Evolutionary conservation across 2,113 vertebrate species (phyloP).

Genomic region (Myiagra hebetior): DNA sequence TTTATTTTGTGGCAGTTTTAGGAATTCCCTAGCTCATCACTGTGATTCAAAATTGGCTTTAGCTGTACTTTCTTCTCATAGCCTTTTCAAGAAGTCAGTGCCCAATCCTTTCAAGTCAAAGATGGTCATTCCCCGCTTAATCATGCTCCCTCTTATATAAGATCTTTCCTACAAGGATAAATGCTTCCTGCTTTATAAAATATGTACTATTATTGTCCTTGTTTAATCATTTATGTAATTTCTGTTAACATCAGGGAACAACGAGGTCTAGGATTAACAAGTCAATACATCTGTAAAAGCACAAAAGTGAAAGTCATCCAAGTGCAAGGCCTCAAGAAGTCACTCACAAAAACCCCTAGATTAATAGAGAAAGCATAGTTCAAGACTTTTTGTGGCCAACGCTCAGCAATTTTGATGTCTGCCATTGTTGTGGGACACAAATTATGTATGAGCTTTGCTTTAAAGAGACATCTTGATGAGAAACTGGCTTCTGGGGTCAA

Average conservation of each 20-base stretch:
- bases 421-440: not conserved
- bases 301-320: not conserved
- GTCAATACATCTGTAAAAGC: not conserved
- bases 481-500: not conserved
- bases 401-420: not conserved
- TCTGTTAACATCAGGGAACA: not conserved
- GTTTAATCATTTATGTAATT: not conserved
- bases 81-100: not conserved
- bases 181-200: not conserved
- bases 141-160: not conserved
- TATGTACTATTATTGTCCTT: not conserved
- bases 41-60: not conserved
- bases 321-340: not conserved
- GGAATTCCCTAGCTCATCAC: not conserved
- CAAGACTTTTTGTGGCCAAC: not conserved
- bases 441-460: not conserved
- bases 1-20: not conserved
- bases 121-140: rapidly evolving
- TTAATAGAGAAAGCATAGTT: not conserved
- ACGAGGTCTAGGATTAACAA: not conserved
- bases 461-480: not conserved
- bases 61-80: not conserved
- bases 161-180: not conserved
- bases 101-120: not conserved
- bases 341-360: not conserved